Evolutionary conservation across 1,140 invertebrate genomes (phyloP), one percentile per base, ranked within the genome.

Genomic region (Drosophila nigrodunni): DNA sequence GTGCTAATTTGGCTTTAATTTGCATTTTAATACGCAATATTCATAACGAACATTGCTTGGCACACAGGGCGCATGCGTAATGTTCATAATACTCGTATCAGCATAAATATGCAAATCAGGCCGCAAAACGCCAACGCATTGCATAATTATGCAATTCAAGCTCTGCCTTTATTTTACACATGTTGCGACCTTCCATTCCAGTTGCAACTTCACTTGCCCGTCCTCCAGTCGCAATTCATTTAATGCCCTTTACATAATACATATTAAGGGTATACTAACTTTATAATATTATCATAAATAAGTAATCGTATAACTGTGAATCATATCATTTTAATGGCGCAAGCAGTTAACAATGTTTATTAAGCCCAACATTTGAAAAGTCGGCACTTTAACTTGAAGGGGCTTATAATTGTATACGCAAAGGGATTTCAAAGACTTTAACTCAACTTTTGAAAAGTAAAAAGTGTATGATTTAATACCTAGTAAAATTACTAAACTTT

Each of bases 1-100:
- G 77, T 88, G 83, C 80, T 87, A 87, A 87, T 83, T 87, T 78
- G 67, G 46, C 69, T 88, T 87, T 83, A 87, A 87, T 87, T 87
- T 88, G 77, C 83, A 88, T 87, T 83, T 87, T 83, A 87, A 88
- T 87, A 70, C 73, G 79, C 80, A 54, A 78, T 78, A 80, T 78
- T 86, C 72, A 85, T 83, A 80, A 67, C 83, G 59, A 39, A 58
- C 64, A 39, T 10, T 9, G 10, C 8, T 50, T 11, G 49, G 64
- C 59, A 49, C 25, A 78, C 74, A 44, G 41, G 67, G 70, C 82
- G 82, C 82, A 87, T 87, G 82, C 80, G 69, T 80, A 52, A 80
- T 88, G 43, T 64, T 46, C 55, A 62, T 11, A 15, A 66, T 60
- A 77, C 57, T 57, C 46, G 49, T 59, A 59, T 25, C 34, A 35